A percentile compares a stretch with the other conserved stretches of the same genome.
These are phyloP conservation scores for Galerucella pusilla DNA, from an alignment of 2,888 invertebrate genomes.

Conservation along the genomic window DNA sequence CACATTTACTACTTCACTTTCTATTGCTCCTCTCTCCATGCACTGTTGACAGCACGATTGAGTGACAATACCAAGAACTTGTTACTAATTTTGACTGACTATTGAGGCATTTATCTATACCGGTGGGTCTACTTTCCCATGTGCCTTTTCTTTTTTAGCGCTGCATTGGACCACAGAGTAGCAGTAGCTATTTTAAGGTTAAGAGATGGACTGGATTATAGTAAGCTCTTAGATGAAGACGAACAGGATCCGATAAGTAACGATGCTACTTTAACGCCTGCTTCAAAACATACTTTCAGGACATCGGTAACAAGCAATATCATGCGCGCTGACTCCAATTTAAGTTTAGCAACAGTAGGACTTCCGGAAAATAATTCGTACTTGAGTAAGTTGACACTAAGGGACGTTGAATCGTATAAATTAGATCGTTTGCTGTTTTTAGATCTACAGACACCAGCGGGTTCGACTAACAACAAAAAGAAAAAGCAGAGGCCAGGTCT, in stretches of 20 bases:
- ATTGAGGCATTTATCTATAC: no score
- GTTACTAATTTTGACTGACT: no score
- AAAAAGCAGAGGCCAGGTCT: slow-evolving; percentile 42
- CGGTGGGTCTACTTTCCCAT: not conserved
- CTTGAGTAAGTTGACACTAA: slow-evolving; percentile 36
- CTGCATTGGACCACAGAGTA: slow-evolving; percentile 92
- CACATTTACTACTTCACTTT: no score
- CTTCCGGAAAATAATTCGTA: slow-evolving; percentile 38
- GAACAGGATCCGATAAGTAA: slow-evolving; percentile 57
- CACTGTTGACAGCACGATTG: no score
- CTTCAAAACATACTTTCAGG: slow-evolving; percentile 47
- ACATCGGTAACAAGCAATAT: slow-evolving; percentile 67
- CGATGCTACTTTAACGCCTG: slow-evolving; percentile 63
- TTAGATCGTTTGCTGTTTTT: not conserved
- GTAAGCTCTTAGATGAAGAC: slow-evolving; percentile 63
- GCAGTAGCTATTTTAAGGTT: slow-evolving; percentile 91
- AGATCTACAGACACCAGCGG: slow-evolving; percentile 24
- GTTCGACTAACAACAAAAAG: slow-evolving; percentile 28
- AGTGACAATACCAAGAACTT: no score
- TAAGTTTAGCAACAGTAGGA: slow-evolving; percentile 69
- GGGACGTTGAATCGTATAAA: not conserved
- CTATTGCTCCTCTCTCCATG: no score
- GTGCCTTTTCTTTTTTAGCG: slow-evolving; percentile 68
- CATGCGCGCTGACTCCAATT: slow-evolving; percentile 79
- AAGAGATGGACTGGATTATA: slow-evolving; percentile 86